Percentiles rank a stretch among this genome's conserved stretches.
phyloP scores from a whole-genome alignment of 2,113 vertebrate genomes.

The Pomatorhinus ruficollis region DNA sequence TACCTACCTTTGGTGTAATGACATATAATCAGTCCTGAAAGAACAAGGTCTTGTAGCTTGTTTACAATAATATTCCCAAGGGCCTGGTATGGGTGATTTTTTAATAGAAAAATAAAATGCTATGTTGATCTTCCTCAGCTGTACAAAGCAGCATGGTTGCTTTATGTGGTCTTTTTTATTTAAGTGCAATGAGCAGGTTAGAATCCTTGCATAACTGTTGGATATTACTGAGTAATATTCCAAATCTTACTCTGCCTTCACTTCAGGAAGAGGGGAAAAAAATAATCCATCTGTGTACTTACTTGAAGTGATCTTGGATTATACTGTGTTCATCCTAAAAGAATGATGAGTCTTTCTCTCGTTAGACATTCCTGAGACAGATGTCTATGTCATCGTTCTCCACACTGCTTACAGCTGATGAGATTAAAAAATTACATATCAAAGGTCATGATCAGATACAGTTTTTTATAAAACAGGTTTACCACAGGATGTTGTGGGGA shows the following conservation, averaged over 20 bases:
- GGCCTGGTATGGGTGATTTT: neutral
- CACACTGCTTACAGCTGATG: neutral
- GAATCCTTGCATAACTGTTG: neutral
- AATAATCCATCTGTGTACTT: neutral
- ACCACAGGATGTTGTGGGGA: neutral
- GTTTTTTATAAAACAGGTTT: neutral
- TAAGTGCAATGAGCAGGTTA: neutral
- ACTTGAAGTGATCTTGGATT: neutral
- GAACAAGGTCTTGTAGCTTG: neutral
- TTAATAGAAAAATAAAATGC: neutral
- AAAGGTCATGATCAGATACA: neutral
- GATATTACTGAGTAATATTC: neutral
- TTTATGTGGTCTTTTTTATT: neutral
- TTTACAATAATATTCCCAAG: neutral
- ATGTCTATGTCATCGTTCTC: fast-evolving
- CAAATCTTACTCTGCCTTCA: neutral
- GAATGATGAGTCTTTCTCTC: neutral
- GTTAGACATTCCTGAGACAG: neutral
- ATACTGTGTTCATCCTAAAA: neutral
- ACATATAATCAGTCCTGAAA: neutral
- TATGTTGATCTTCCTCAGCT: neutral
- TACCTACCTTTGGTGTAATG: neutral
- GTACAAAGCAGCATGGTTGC: neutral
- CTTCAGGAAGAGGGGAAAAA: neutral
- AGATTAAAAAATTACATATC: neutral